Conservation (phyloP, 2,888 invertebrate genomes). For the Apodemia zela region DNA sequence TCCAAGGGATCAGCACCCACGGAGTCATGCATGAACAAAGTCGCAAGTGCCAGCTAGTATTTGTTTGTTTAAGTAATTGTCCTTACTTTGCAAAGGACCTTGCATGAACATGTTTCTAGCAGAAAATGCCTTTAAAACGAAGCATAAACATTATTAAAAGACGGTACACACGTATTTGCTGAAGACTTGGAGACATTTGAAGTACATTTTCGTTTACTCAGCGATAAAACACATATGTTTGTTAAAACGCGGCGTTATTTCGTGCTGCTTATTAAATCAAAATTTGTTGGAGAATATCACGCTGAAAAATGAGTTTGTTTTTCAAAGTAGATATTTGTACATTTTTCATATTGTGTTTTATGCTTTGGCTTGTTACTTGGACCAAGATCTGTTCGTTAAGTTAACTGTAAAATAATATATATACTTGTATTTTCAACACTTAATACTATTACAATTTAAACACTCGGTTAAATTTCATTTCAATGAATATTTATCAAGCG, state of each 20-base stretch:
- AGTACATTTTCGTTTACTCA: constrained; percentile 1
- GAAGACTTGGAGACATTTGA: constrained; percentile 1
- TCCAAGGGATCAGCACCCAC: constrained; percentile 80
- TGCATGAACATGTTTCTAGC: neutral
- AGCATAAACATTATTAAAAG: neutral
- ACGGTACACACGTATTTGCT: neutral
- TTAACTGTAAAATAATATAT: no score
- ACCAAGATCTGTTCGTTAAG: no score
- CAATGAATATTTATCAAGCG: no score
- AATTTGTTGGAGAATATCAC: neutral
- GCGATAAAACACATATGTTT: constrained; percentile 1
- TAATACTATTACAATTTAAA: no score
- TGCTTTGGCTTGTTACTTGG: no score
- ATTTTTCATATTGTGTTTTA: no score
- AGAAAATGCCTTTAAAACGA: neutral
- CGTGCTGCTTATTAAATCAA: neutral
- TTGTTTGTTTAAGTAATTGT: neutral
- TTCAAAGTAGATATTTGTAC: neutral
- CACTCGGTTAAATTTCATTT: no score
- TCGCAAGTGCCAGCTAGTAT: no score
- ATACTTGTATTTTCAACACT: no score
- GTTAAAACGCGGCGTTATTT: neutral
- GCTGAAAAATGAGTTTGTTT: neutral
- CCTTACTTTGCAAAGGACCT: neutral
- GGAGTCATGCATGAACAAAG: no score